phyloP scores from a whole-genome alignment of 2,113 vertebrate species.

The Hydropotes inermis region DNA sequence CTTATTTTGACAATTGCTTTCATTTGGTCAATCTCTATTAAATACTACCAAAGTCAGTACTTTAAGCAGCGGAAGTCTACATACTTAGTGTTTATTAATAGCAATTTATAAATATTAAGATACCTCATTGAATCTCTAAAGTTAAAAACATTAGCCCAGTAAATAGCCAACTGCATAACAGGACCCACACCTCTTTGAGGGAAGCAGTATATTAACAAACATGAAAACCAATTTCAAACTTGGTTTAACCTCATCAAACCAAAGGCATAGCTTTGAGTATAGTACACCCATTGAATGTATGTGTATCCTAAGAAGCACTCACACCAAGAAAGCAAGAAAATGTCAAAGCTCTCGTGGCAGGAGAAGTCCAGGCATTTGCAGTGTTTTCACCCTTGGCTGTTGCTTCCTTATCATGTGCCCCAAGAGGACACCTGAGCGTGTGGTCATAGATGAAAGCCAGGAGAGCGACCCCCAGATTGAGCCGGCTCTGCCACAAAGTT shows the following conservation, averaged over 20 bases:
- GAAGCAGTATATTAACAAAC: not conserved
- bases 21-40: not conserved
- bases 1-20: not conserved
- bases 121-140: slow-evolving; percentile 13
- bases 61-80: not conserved
- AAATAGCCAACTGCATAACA: not conserved
- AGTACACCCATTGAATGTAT: not conserved
- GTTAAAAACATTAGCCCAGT: not conserved
- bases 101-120: not conserved
- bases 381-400: not conserved
- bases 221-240: not conserved
- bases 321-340: not conserved
- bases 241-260: not conserved
- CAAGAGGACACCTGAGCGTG: fast-evolving
- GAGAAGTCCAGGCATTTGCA: not conserved
- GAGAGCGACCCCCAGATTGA: not conserved
- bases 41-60: not conserved
- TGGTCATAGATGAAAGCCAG: not conserved
- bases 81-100: not conserved
- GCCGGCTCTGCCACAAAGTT: not conserved
- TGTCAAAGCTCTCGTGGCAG: not conserved
- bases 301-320: not conserved
- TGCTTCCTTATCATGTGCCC: not conserved
- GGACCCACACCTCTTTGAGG: not conserved
- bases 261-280: not conserved